phyloP scores from a whole-genome alignment of 2,888 invertebrate genomes.

The Azorinus chamasolen region DNA sequence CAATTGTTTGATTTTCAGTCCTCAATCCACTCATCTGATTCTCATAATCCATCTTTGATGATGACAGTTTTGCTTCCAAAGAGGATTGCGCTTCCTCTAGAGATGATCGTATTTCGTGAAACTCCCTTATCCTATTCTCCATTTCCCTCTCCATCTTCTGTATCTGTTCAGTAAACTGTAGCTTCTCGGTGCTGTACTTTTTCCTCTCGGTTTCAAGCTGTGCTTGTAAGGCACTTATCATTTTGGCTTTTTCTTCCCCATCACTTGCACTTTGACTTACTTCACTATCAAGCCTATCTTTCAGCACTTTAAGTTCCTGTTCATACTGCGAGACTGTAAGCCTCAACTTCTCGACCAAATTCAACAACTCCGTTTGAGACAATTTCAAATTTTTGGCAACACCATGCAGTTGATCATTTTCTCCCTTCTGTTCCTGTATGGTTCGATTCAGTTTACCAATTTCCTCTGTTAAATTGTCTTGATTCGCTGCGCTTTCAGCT shows the following conservation, averaged over 20 bases:
- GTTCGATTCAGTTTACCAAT: slow-evolving; percentile 29
- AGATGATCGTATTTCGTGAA: slow-evolving; percentile 11
- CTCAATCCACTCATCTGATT: no score
- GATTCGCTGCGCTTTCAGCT: slow-evolving; percentile 18
- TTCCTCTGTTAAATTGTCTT: slow-evolving; percentile 35
- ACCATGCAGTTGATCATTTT: slow-evolving; percentile 26
- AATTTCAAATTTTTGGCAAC: no score
- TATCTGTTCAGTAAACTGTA: slow-evolving; percentile 16
- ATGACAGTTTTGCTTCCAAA: not conserved
- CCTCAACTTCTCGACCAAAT: slow-evolving; percentile 33
- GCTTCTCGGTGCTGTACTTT: slow-evolving; percentile 21
- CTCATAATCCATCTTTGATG: slow-evolving; percentile 1
- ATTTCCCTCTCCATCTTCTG: slow-evolving; percentile 23
- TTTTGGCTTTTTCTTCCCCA: slow-evolving; percentile 20
- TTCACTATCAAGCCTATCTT: slow-evolving; percentile 23
- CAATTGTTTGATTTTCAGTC: no score
- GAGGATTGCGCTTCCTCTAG: slow-evolving; percentile 12
- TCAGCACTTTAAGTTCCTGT: slow-evolving; percentile 25
- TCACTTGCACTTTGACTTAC: not conserved
- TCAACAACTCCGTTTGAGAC: no score
- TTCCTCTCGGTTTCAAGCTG: slow-evolving; percentile 26
- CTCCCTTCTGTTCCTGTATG: slow-evolving; percentile 22
- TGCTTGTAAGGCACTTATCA: slow-evolving; percentile 34
- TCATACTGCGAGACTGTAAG: slow-evolving; percentile 31
- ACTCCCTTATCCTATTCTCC: slow-evolving; percentile 23